Conservation (phyloP, 2,888 invertebrate genomes). For the Cephus pygmeus region DNA sequence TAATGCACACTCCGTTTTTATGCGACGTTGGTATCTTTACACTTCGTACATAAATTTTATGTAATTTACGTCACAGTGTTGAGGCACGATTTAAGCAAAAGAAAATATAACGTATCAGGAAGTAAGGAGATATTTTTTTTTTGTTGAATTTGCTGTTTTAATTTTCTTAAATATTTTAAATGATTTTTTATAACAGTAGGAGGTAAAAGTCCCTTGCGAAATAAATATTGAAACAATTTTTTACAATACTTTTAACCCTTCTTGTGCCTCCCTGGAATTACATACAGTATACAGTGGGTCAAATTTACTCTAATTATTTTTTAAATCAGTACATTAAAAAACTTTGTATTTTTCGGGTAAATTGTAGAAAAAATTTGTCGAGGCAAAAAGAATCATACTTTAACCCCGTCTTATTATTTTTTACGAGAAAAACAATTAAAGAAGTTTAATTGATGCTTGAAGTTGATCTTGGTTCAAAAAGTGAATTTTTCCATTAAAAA, state of each 20-base stretch:
- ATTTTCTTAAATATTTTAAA: neutral
- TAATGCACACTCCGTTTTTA: constrained; percentile 8
- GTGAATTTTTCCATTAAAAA: neutral
- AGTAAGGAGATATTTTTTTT: neutral
- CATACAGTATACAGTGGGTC: no score
- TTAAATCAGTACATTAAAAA: no score
- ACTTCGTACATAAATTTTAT: constrained; percentile 13
- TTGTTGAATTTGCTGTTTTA: neutral
- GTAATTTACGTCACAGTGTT: neutral
- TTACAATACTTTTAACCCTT: no score
- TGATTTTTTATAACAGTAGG: neutral
- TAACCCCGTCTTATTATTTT: no score
- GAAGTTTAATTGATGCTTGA: neutral
- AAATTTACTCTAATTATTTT: no score
- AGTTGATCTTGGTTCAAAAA: neutral
- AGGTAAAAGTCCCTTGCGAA: no score
- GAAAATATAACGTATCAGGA: neutral
- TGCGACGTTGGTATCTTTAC: constrained; percentile 8
- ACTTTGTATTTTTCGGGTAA: no score
- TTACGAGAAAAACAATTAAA: no score
- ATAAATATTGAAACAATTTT: no score
- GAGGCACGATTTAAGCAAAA: neutral
- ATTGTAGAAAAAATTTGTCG: no score
- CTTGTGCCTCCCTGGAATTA: no score
- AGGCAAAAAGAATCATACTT: no score